A percentile compares a stretch with the other conserved stretches of the same genome.
phyloP scores from a whole-genome alignment of 2,888 invertebrate genomes.

The Lomographa bimaculata region DNA sequence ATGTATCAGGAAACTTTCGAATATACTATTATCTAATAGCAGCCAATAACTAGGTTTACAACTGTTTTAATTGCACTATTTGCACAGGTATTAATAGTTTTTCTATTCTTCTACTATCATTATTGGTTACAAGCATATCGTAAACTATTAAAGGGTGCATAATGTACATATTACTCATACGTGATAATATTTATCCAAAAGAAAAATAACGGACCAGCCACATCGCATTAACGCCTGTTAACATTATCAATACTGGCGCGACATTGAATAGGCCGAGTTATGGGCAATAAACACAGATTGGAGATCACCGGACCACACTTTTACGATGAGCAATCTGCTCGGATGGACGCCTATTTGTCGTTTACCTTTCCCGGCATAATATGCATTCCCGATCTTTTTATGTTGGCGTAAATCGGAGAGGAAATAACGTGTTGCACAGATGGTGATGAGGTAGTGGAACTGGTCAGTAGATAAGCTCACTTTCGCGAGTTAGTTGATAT shows the following conservation, averaged over 20 bases:
- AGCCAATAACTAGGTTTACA: too few relatives aligned
- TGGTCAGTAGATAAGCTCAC: constrained; percentile 1
- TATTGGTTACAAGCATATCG: too few relatives aligned
- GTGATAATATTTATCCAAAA: too few relatives aligned
- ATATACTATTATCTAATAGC: too few relatives aligned
- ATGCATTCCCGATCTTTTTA: constrained; percentile 77
- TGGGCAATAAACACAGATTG: constrained; percentile 75
- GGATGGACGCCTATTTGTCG: constrained; percentile 57
- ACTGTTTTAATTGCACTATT: too few relatives aligned
- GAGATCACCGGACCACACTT: constrained; percentile 74
- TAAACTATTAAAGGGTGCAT: too few relatives aligned
- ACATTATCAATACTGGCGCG: constrained; percentile 66
- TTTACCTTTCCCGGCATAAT: constrained; percentile 60
- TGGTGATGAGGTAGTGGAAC: constrained; percentile 17
- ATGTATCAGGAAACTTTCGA: too few relatives aligned
- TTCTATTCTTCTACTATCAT: too few relatives aligned
- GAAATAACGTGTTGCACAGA: constrained; percentile 51
- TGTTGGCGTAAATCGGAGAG: constrained; percentile 70
- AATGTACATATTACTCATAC: too few relatives aligned
- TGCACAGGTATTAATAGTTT: too few relatives aligned
- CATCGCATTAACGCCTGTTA: constrained; percentile 63
- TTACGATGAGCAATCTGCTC: constrained; percentile 78
- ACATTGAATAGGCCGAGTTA: constrained; percentile 73
- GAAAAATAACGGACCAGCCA: too few relatives aligned
- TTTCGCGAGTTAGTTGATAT: too few relatives aligned